Conservation (phyloP, 92 coral and sea anemone genomes). For the Palythoa heliodiscus region DNA sequence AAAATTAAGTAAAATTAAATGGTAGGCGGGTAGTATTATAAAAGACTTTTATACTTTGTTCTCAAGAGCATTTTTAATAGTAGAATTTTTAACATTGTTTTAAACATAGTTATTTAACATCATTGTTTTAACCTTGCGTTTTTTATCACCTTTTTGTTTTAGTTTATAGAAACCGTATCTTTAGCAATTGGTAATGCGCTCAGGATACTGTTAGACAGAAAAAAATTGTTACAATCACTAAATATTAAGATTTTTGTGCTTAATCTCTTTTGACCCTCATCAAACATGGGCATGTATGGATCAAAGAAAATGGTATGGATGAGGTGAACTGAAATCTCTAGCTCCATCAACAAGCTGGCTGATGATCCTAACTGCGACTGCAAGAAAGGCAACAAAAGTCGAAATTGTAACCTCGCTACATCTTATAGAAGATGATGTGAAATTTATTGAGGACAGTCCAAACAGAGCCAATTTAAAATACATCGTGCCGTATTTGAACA, state of each 20-base stretch:
- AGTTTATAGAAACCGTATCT: too few relatives aligned
- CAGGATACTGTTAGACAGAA: too few relatives aligned
- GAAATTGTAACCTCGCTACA: conserved; percentile 57
- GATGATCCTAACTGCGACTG: conserved; percentile 35
- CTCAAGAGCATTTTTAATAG: too few relatives aligned
- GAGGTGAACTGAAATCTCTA: conserved; percentile 16
- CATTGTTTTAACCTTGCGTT: too few relatives aligned
- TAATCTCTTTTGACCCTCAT: not conserved
- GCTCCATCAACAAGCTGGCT: conserved; percentile 22
- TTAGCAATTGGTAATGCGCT: too few relatives aligned
- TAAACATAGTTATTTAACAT: too few relatives aligned
- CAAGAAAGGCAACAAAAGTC: conserved; percentile 48
- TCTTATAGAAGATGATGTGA: conserved; percentile 33
- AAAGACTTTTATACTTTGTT: too few relatives aligned
- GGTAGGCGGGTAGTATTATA: too few relatives aligned
- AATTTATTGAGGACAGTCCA: conserved; percentile 63
- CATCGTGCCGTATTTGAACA: conserved; percentile 60
- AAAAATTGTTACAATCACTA: not conserved
- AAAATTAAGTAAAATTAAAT: too few relatives aligned
- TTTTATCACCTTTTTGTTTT: too few relatives aligned
- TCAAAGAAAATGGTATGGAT: conserved; percentile 38
- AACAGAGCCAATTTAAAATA: conserved; percentile 58
- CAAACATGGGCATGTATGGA: conserved; percentile 23
- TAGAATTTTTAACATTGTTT: too few relatives aligned
- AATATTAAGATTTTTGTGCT: not conserved